Conservation (phyloP, 2,888 invertebrate genomes). For the Mystacides longicornis region DNA sequence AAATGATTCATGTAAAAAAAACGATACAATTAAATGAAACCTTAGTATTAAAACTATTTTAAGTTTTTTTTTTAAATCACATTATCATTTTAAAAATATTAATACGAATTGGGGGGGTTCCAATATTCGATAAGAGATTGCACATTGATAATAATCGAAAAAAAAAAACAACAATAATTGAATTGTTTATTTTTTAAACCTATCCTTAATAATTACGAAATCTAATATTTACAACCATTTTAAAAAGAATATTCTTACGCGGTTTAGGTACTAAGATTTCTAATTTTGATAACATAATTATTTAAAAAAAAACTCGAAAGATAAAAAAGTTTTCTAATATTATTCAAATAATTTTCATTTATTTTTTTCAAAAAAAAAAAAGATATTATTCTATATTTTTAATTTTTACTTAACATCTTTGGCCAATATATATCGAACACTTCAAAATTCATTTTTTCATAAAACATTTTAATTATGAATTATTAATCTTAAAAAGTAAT, state of each 20-base stretch:
- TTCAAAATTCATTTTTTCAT: constrained; percentile 5
- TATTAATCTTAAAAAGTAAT: not conserved
- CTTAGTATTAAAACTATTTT: constrained; percentile 17
- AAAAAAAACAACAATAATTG: constrained; percentile 23
- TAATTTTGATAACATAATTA: too few relatives aligned
- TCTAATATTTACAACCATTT: not conserved
- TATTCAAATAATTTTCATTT: too few relatives aligned
- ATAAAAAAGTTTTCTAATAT: too few relatives aligned
- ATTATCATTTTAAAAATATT: not conserved
- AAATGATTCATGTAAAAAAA: constrained; percentile 1
- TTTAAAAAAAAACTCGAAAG: too few relatives aligned
- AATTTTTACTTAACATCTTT: constrained; percentile 17
- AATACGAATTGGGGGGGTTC: constrained; percentile 22
- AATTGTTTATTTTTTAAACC: constrained; percentile 15
- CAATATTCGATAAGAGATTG: constrained; percentile 26
- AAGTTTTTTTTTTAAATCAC: constrained; percentile 5
- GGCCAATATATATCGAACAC: constrained; percentile 25
- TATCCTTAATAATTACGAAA: not conserved
- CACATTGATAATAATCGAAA: constrained; percentile 24
- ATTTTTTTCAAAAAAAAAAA: not conserved
- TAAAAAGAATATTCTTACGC: too few relatives aligned
- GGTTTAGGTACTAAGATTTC: too few relatives aligned
- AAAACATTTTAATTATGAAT: not conserved
- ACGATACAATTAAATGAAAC: constrained; percentile 5
- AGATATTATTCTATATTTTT: not conserved